phyloP scores from a whole-genome alignment of 2,113 vertebrate species.

The Loxodonta africana region DNA sequence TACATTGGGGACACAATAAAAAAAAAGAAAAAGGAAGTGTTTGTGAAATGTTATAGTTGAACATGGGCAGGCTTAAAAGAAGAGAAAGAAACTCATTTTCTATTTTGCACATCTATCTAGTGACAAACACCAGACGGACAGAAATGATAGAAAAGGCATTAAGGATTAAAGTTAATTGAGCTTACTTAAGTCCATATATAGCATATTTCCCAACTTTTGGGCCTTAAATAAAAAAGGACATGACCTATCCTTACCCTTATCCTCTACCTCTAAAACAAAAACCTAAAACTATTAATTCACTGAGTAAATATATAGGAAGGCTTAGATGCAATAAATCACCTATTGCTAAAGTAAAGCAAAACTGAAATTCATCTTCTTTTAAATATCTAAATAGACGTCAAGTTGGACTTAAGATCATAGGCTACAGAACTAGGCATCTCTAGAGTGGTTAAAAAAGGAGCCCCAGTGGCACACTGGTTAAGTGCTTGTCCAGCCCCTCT shows the following conservation, averaged over 20 bases:
- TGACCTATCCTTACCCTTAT: neutral
- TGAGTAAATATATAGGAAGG: neutral
- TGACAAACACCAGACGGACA: neutral
- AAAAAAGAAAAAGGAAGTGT: neutral
- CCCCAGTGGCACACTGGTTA: neutral
- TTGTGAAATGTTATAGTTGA: neutral
- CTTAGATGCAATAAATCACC: neutral
- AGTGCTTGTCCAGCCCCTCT: neutral
- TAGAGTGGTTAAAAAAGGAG: no score
- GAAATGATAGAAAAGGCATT: neutral
- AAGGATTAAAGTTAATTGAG: neutral
- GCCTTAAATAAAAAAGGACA: conserved; percentile 1
- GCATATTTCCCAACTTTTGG: neutral
- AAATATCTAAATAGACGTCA: neutral
- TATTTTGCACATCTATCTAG: neutral
- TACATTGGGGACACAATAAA: neutral
- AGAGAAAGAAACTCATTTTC: neutral
- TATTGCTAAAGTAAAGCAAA: neutral
- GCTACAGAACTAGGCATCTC: neutral
- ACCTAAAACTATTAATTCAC: neutral
- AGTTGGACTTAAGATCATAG: neutral
- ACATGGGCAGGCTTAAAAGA: neutral
- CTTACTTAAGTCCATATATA: neutral
- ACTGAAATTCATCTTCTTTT: neutral
- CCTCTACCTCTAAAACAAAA: conserved; percentile 49